phyloP scores from a whole-genome alignment of 2,113 vertebrate species.

The Phyllostomus discolor region DNA sequence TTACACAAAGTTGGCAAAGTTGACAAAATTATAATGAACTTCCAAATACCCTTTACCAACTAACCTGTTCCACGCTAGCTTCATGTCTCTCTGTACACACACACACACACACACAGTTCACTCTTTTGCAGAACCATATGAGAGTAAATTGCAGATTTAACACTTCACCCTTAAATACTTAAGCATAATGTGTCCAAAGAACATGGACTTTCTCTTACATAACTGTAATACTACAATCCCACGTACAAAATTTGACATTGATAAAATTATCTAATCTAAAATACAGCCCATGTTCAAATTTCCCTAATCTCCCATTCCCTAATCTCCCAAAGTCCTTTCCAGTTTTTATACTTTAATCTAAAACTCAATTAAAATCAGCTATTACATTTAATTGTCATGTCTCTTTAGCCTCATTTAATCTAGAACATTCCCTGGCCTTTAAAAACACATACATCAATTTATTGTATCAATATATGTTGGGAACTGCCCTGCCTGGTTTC shows the following conservation, averaged over 20 bases:
- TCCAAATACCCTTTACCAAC: not conserved
- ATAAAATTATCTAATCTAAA: slow-evolving; percentile 20
- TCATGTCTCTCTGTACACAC: not conserved
- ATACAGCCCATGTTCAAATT: not conserved
- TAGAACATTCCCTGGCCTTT: not conserved
- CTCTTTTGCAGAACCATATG: not conserved
- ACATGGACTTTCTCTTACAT: not conserved
- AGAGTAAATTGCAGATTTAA: not conserved
- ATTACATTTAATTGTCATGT: not conserved
- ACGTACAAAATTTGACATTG: not conserved
- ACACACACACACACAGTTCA: too few species aligned
- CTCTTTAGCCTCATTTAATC: not conserved
- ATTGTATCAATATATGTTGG: not conserved
- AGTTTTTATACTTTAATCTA: slow-evolving; percentile 7
- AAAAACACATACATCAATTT: not conserved
- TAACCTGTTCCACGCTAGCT: not conserved
- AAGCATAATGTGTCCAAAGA: not conserved
- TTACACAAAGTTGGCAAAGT: not conserved
- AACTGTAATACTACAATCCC: not conserved
- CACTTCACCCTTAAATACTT: not conserved
- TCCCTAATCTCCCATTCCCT: not conserved
- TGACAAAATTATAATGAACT: slow-evolving; percentile 1
- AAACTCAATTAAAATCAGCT: not conserved
- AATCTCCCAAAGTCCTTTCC: not conserved
- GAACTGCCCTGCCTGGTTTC: too few species aligned